phyloP scores from a whole-genome alignment of 2,113 vertebrate species.

The Carettochelys insculpta region DNA sequence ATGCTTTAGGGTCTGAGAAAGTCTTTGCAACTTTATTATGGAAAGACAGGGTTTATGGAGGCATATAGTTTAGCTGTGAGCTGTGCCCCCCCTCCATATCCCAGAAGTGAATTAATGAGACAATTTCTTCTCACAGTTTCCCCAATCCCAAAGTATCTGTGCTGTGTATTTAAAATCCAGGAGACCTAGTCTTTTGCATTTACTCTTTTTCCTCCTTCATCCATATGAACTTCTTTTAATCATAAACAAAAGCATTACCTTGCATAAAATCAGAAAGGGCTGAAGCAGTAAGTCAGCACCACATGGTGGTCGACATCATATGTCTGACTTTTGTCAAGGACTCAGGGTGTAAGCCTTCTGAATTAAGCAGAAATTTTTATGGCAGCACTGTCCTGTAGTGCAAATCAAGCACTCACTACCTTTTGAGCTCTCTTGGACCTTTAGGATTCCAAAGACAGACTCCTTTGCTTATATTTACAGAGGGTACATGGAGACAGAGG shows the following conservation, averaged over 20 bases:
- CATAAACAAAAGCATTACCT: neutral
- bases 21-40: neutral
- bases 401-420: constrained; percentile 47
- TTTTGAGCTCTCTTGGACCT: constrained; percentile 43
- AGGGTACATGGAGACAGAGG: neutral
- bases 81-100: neutral
- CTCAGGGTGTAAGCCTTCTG: neutral
- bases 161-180: neutral
- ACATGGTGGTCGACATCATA: neutral
- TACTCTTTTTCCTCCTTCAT: constrained; percentile 5
- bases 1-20: neutral
- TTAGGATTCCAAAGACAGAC: constrained; percentile 57
- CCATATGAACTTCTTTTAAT: constrained; percentile 23
- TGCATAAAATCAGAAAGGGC: neutral
- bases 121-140: neutral
- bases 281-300: neutral
- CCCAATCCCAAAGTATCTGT: neutral
- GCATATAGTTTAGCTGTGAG: neutral
- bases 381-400: constrained; percentile 15
- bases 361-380: constrained; percentile 15
- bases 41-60: neutral
- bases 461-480: constrained; percentile 34
- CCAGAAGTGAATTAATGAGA: neutral
- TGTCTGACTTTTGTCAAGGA: constrained; percentile 12
- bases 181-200: neutral